Evolutionary conservation across 1,140 invertebrate genomes (phyloP), one percentile per base, ranked within the genome.

Genomic region (Drosophila subobscura): DNA sequence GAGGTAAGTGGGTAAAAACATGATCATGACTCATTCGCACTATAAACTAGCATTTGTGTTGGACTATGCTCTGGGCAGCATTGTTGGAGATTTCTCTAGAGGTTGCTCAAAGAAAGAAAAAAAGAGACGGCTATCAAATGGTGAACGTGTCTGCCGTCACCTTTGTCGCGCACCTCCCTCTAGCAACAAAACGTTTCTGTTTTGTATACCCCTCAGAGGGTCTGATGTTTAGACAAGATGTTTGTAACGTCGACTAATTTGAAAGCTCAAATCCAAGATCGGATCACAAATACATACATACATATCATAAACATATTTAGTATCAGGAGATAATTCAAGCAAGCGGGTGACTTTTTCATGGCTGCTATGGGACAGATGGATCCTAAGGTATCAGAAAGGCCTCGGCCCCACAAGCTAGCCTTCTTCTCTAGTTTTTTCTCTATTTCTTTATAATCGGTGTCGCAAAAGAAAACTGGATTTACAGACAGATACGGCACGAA

Each of bases 1-100:
- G 37, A 47, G 80, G 80, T 85, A 79, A 71, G 60, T 83, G 76
- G 65, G 60, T 74, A 72, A 85, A 50, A 73, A 33, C 49, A 56
- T 53, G 29, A 52, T 8, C 14, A 72, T 84, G 80, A 84, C 47
- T 85, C 80, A 83, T 60, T 75, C 56, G 53, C 71, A 44, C 60
- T 56, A 50, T 52, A 75, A 83, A 83, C 71, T 65, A 41, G 59
- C 79, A 74, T 78, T 68, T 79, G 51, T 58, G 49, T 73, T 37
- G 33, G 33, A 10, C 33, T 37, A 8, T 37, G 29, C 8, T 33
- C 8, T 33, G 29, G 29, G 29, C 29, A 33, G 29, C 8, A 33
- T 33, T 33, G 33, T 37, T 37, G 33, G 10, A 56, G 40, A 64
- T 63, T 45, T 58, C 47, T 68, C 46, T 73, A 46, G 58, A 74